Conservation (phyloP, 1,140 invertebrate species). For the Drosophila pruinosa region DNA sequence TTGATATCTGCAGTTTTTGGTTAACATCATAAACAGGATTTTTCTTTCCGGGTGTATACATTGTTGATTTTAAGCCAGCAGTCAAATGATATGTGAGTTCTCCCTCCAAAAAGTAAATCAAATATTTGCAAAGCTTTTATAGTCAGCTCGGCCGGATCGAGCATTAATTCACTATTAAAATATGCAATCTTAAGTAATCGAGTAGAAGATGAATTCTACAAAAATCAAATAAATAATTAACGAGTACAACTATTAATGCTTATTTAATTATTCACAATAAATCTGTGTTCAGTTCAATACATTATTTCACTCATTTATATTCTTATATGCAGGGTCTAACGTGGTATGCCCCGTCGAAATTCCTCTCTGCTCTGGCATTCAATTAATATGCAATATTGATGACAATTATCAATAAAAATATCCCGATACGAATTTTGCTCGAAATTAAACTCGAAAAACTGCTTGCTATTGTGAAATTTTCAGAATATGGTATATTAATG, state of each 20-base stretch:
- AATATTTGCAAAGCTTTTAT: conserved; percentile 51
- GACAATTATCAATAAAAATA: neutral
- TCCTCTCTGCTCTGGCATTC: neutral
- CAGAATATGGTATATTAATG: neutral
- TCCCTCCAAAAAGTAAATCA: conserved; percentile 1
- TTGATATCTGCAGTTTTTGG: conserved; percentile 33
- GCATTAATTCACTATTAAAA: conserved; percentile 25
- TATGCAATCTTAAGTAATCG: neutral
- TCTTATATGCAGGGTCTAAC: neutral
- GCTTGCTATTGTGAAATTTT: neutral
- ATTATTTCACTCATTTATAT: neutral
- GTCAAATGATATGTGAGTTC: neutral
- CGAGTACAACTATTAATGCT: neutral
- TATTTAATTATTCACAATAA: neutral
- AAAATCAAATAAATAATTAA: neutral
- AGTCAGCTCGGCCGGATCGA: conserved; percentile 52
- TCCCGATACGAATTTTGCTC: neutral
- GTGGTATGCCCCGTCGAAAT: neutral
- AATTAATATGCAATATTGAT: neutral
- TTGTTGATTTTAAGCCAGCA: neutral
- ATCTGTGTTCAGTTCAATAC: neutral
- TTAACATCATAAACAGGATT: conserved; percentile 18
- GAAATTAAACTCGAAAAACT: neutral
- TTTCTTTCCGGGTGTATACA: conserved; percentile 51
- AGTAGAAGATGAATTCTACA: neutral